A percentile compares a stretch with the other conserved stretches of the same genome.
phyloP scores from a whole-genome alignment of 2,888 invertebrate genomes.

The Emmelina monodactyla region DNA sequence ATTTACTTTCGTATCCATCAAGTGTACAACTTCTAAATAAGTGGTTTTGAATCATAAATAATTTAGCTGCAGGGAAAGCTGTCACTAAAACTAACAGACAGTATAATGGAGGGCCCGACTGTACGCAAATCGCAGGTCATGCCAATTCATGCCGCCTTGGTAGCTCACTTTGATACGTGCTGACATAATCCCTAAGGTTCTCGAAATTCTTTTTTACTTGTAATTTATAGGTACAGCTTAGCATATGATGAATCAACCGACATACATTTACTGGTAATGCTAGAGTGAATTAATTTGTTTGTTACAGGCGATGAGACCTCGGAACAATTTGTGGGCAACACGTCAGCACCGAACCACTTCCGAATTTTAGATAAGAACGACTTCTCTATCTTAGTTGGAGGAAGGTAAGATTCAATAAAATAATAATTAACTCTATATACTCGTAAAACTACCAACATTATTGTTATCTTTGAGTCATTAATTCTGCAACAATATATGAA shows the following conservation, averaged over 20 bases:
- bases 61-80: constrained; percentile 1
- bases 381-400: constrained; percentile 86
- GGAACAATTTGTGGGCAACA: constrained; percentile 81
- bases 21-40: too few relatives aligned
- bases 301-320: constrained; percentile 76
- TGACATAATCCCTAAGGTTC: too few relatives aligned
- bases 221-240: too few relatives aligned
- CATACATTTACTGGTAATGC: too few relatives aligned
- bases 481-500: too few relatives aligned
- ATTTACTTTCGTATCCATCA: too few relatives aligned
- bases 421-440: constrained; percentile 10
- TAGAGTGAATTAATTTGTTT: constrained; percentile 46
- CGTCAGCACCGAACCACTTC: constrained; percentile 84
- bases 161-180: too few relatives aligned
- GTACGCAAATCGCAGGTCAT: constrained; percentile 22
- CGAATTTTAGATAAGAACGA: constrained; percentile 88
- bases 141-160: constrained; percentile 17
- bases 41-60: not conserved
- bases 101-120: constrained; percentile 14
- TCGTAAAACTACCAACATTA: too few relatives aligned
- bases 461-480: too few relatives aligned
- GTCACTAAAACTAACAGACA: constrained; percentile 15
- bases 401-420: constrained; percentile 82
- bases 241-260: too few relatives aligned
- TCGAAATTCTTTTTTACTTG: too few relatives aligned